Percentiles rank a stretch among this genome's conserved stretches.
Evolutionary conservation across 2,113 vertebrate species (phyloP).

Genomic region (Engraulis encrasicolus): DNA sequence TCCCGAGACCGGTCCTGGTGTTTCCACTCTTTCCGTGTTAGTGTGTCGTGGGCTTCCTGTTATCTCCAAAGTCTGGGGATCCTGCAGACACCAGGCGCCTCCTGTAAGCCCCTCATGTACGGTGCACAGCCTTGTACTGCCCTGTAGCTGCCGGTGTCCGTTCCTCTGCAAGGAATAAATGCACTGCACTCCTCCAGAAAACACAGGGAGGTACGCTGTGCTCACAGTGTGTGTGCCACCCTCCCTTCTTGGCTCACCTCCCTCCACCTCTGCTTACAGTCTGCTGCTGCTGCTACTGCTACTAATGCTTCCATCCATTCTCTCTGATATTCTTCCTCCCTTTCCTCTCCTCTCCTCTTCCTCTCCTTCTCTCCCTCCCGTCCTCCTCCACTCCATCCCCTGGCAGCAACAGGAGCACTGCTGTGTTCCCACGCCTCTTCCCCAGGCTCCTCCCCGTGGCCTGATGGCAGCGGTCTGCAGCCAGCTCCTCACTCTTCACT

Average conservation of each 20-base stretch:
- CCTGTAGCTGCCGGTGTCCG: not conserved
- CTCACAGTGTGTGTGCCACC: not conserved
- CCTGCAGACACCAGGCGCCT: slow-evolving; percentile 48
- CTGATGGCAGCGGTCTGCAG: not conserved
- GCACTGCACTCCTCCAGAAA: not conserved
- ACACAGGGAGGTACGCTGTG: not conserved
- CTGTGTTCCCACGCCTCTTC: slow-evolving; percentile 38
- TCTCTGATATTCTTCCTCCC: slow-evolving; percentile 53
- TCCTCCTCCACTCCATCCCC: slow-evolving; percentile 22
- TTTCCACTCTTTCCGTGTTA: not conserved
- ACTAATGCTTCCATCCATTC: slow-evolving; percentile 58
- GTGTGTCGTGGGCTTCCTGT: not conserved
- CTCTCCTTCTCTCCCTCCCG: slow-evolving; percentile 19
- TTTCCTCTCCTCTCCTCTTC: slow-evolving; percentile 46
- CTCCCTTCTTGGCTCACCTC: slow-evolving; percentile 45
- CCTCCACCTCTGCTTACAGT: slow-evolving; percentile 50
- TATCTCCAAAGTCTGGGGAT: not conserved
- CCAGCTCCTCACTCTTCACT: no score
- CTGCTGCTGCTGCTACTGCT: no score
- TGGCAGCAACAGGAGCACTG: slow-evolving; percentile 47
- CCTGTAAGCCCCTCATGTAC: slow-evolving; percentile 36
- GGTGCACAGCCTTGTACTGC: slow-evolving; percentile 41
- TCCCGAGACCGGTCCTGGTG: not conserved
- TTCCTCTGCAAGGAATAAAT: slow-evolving; percentile 49
- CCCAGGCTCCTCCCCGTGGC: slow-evolving; percentile 42